Base-by-base conservation (phyloP, 2,888 invertebrate genomes). In the Lithophane semibrunnea region DNA sequence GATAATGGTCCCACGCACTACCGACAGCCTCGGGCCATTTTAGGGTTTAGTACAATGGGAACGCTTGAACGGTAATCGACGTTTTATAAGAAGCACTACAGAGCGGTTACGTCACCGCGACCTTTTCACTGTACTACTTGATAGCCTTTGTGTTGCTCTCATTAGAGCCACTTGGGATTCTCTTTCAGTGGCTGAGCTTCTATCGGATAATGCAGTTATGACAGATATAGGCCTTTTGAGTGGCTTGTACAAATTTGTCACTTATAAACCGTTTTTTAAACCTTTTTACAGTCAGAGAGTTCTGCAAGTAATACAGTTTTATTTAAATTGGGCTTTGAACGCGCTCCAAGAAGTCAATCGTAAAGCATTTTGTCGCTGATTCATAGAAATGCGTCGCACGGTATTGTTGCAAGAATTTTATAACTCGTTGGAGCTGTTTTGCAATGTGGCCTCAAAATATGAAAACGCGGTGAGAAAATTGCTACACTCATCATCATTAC, bases 1-100 rank as follows among this genome's bases (percentile, higher is more conserved):
- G 94, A 94, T 94, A 95, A 95, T 95, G 93, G 93, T 89, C 88
- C 90, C 91, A 92, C 92, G 92, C 92, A 93, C 92, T 92, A 91
- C 90, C 88, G 87, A 88, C 91, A 90, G 91, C 91, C 91, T 90
- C 91, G 86, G 90, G 92, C 92, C 91, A 90, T 92, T 93, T 93
- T 90, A 92, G 93, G 93, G 93, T 92, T 93, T 92, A 92, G 92
- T 90, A 95, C 94, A 94, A 95, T 94, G 89, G 92, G 74, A 86
- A 86, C 91, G 92, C 92, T 91, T 89, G 91, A 92, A 91, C 93
- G 91, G 92, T 94, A 94, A 94, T 94, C 93, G 94, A 90, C 93
- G 92, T 93, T 94, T 93, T 93, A 92, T 93, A 93, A 93, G 92
- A 91, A 93, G 92, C 91, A 92, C 88, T 93, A 92, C 90, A 90